These are phyloP conservation scores for Erpobdella octoculata DNA, from an alignment of 2,888 invertebrate species.

Conservation along the genomic window DNA sequence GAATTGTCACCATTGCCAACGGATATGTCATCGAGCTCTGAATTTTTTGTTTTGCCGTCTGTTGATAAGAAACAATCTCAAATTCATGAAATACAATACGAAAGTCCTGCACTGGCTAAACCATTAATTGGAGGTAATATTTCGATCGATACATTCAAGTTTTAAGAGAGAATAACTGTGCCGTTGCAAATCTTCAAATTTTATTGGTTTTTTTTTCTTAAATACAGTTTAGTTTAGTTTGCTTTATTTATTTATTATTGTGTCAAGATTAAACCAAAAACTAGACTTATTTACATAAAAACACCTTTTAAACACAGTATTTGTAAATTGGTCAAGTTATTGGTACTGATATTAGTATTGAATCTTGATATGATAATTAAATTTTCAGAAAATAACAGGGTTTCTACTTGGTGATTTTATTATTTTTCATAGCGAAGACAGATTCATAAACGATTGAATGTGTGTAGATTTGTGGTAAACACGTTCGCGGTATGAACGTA, in stretches of 20 bases:
- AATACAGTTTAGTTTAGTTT: background rate
- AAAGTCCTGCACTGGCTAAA: background rate
- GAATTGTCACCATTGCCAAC: background rate
- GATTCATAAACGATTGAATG: too few relatives aligned
- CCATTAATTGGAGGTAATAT: conserved; percentile 1
- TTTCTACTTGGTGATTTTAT: too few relatives aligned
- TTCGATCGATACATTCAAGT: background rate
- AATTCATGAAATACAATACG: background rate
- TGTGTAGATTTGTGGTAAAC: too few relatives aligned
- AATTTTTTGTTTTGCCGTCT: background rate
- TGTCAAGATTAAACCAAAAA: too few relatives aligned
- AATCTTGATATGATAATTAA: too few relatives aligned
- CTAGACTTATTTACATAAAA: too few relatives aligned
- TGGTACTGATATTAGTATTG: too few relatives aligned
- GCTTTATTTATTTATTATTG: background rate
- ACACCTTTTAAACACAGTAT: too few relatives aligned
- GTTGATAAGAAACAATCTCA: background rate
- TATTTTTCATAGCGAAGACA: too few relatives aligned
- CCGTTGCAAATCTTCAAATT: background rate
- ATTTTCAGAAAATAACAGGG: too few relatives aligned
- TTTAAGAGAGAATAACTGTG: background rate
- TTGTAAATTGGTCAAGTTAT: too few relatives aligned
- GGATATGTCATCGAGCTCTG: background rate
- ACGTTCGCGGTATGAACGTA: too few relatives aligned
- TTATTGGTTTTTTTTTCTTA: background rate